Conservation (phyloP, 2,797 vertebrate species). For the Salarias fasciatus region DNA sequence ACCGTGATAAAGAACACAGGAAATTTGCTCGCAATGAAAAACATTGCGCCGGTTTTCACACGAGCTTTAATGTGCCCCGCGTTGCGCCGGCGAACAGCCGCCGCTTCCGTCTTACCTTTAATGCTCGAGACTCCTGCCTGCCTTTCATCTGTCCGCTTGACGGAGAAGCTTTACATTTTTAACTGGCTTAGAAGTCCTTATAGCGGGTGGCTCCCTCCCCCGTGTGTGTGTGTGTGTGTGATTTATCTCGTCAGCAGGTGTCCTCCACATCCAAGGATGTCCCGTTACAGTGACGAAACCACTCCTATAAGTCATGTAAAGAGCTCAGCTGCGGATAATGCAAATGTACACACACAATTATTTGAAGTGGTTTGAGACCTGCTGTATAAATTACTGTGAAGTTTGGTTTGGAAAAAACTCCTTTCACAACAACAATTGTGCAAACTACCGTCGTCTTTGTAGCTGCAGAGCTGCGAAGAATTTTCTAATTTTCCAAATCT, state of each 20-base stretch:
- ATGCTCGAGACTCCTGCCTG: conserved; percentile 26
- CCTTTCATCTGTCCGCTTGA: conserved; percentile 30
- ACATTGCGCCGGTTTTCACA: conserved; percentile 46
- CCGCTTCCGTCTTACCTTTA: conserved; percentile 45
- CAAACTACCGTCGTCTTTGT: too few species aligned
- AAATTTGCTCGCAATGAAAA: conserved; percentile 70
- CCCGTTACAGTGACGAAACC: conserved; percentile 45
- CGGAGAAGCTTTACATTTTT: conserved; percentile 58
- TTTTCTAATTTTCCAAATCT: too few species aligned
- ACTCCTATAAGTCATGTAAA: too few species aligned
- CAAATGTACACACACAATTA: neutral
- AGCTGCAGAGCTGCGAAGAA: too few species aligned
- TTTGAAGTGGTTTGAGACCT: neutral
- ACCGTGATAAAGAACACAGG: conserved; percentile 81
- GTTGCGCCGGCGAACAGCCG: conserved; percentile 29
- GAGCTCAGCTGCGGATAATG: neutral
- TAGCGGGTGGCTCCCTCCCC: conserved; percentile 17
- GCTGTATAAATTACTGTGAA: neutral
- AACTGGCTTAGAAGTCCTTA: conserved; percentile 42
- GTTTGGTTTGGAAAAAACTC: too few species aligned
- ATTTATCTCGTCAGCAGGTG: conserved; percentile 65
- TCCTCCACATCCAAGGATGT: conserved; percentile 33
- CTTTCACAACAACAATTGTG: too few species aligned
- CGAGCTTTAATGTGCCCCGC: conserved; percentile 43
- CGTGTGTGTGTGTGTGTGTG: conserved; percentile 10